A percentile compares a stretch with the other conserved stretches of the same genome.
Conservation (phyloP, 1,140 invertebrate genomes). For the Bilobella aurantiaca region DNA sequence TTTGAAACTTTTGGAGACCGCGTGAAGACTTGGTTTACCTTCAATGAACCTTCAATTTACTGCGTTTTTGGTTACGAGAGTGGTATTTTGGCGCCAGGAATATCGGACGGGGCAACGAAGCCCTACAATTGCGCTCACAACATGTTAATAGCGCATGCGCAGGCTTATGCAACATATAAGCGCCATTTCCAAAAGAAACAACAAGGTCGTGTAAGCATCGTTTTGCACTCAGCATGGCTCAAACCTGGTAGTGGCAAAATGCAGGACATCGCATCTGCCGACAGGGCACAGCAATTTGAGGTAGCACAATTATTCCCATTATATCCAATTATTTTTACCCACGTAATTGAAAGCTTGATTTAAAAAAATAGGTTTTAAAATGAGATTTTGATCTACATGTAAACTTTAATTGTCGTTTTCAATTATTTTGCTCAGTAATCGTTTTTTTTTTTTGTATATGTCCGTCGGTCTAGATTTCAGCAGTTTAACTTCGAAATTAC, state of each 20-base stretch:
- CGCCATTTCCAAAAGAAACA: constrained; percentile 16
- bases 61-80: constrained; percentile 52
- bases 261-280: constrained; percentile 15
- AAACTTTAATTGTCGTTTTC: no score
- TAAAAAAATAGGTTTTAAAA: no score
- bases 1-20: constrained; percentile 40
- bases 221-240: constrained; percentile 21
- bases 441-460: no score
- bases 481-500: no score
- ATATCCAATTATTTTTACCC: no score
- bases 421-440: no score
- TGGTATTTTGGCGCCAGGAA: constrained; percentile 24
- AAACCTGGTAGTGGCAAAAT: constrained; percentile 36
- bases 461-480: no score
- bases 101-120: not conserved
- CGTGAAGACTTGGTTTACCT: constrained; percentile 43
- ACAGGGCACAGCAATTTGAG: constrained; percentile 25
- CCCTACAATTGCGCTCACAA: constrained; percentile 27
- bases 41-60: constrained; percentile 45
- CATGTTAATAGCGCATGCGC: constrained; percentile 25
- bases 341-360: no score
- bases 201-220: constrained; percentile 21
- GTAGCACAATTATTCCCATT: no score
- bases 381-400: no score
- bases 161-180: constrained; percentile 23